Conservation (phyloP, 1,140 invertebrate species). For the Panulirus ornatus region DNA sequence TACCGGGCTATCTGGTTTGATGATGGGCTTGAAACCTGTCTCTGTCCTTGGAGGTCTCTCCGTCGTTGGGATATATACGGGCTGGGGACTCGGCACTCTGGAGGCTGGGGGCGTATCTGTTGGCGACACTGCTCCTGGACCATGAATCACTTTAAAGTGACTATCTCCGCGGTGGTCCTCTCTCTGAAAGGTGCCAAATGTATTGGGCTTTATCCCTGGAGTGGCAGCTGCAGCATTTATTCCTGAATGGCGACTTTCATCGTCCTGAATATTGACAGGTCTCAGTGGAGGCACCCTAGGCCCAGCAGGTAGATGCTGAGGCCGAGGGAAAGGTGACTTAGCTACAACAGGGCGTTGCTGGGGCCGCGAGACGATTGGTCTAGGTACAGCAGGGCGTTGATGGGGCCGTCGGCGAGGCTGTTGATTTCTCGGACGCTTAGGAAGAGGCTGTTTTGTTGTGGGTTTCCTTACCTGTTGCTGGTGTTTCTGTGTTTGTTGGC, state of each 20-base stretch:
- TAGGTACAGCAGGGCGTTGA: not conserved
- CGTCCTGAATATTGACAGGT: not conserved
- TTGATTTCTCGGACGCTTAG: slow-evolving; percentile 5
- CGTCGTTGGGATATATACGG: slow-evolving; percentile 56
- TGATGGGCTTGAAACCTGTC: slow-evolving; percentile 62
- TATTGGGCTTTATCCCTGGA: not conserved
- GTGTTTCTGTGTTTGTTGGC: not conserved
- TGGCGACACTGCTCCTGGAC: not conserved
- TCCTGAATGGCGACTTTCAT: not conserved
- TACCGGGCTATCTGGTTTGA: slow-evolving; percentile 28
- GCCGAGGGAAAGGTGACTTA: not conserved
- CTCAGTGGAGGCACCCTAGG: not conserved
- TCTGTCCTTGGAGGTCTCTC: slow-evolving; percentile 47
- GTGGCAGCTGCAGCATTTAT: not conserved
- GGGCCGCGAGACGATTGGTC: not conserved
- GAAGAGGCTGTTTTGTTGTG: not conserved
- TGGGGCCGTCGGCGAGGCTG: not conserved
- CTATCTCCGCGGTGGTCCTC: slow-evolving; percentile 38
- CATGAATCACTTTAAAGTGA: slow-evolving; percentile 57
- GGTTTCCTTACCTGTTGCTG: not conserved
- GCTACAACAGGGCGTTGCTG: not conserved
- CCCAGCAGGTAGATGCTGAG: not conserved
- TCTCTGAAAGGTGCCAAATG: slow-evolving; percentile 60
- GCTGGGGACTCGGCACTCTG: slow-evolving; percentile 50
- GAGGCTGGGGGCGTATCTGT: not conserved